Percentiles rank a stretch among this genome's conserved stretches.
Evolutionary conservation across 2,888 invertebrate genomes (phyloP).

Genomic region (Dasysyrphus albostriatus): DNA sequence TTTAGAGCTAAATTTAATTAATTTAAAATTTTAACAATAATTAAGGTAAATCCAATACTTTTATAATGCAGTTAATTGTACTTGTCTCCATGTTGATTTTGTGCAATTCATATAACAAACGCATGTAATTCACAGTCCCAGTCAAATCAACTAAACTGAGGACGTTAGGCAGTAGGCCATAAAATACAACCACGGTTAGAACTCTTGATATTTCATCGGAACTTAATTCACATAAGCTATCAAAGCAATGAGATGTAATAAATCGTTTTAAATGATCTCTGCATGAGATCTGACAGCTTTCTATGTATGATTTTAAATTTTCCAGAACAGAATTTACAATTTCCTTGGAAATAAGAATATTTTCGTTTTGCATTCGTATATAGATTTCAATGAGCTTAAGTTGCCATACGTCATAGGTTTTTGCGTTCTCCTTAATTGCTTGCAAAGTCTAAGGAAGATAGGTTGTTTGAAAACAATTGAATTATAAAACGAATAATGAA

Average conservation of each 20-base stretch:
- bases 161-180: conserved; percentile 81
- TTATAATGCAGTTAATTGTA: conserved; percentile 80
- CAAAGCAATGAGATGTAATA: conserved; percentile 77
- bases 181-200: conserved; percentile 80
- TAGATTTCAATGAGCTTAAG: conserved; percentile 88
- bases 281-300: conserved; percentile 77
- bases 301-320: conserved; percentile 79
- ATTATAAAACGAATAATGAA: not conserved
- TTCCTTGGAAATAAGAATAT: conserved; percentile 81
- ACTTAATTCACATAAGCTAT: conserved; percentile 44
- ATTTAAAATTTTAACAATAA: not conserved
- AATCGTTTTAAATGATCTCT: conserved; percentile 80
- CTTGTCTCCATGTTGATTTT: conserved; percentile 80
- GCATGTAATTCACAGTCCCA: conserved; percentile 80
- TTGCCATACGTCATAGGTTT: conserved; percentile 89
- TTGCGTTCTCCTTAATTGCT: conserved; percentile 85
- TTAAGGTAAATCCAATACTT: conserved; percentile 76
- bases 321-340: conserved; percentile 81
- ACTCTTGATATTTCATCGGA: conserved; percentile 79
- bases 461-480: conserved; percentile 1
- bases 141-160: conserved; percentile 80
- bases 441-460: conserved; percentile 85
- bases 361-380: conserved; percentile 77
- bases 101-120: conserved; percentile 81
- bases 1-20: conserved; percentile 10